Base-by-base conservation (phyloP, 23 tunicate species). In the Trididemnum clinides region DNA sequence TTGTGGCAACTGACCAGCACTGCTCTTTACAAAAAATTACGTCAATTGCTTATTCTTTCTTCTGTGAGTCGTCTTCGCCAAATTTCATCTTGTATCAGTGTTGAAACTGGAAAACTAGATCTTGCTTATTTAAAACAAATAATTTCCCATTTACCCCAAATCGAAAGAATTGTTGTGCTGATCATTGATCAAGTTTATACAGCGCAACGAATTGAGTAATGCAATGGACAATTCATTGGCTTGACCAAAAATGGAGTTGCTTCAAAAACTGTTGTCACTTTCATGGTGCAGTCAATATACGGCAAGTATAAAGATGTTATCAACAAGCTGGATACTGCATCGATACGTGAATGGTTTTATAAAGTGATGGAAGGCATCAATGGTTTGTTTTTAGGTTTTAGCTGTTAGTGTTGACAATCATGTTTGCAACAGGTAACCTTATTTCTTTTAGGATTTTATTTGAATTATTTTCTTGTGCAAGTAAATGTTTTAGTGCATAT, bases 1-100 rank as follows among this genome's bases (percentile, higher is more conserved):
- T 69, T 69, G 36, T 69, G 75, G 75, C 75, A 69, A 69, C 36
- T 69, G 22, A 69, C 75, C 36, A 69, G 75, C 75, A 69, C 75
- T 30, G 75, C 38, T 33, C 38, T 27, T 6, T 69, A 69, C 75
- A 4, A 69, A 28, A 69, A 69, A 23, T 30, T 69, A 62, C 66
- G 75, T 30, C 37, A 23, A 23, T 31, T 69, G 36, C 38, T 69
- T 37, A 69, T 69, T 69, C 36, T 69, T 18, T 37, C 75, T 3
- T 31, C 75, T 28, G 36, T 69, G 19, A 69, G 75, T 69, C 10
- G 75, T 5, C 36, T 69, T 30, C 34, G 75, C n/a, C 2, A 30
- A 69, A 5, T 35, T 25, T 71, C 78, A 23, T 5, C 62, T 39
- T 64, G 59, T 15, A 35, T 75, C 12, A 10, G 5, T 7, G 81